A percentile compares a stretch with the other conserved stretches of the same genome.
These are phyloP conservation scores for Anser cygnoides DNA, from an alignment of 2,113 vertebrate species.

Conservation along the genomic window DNA sequence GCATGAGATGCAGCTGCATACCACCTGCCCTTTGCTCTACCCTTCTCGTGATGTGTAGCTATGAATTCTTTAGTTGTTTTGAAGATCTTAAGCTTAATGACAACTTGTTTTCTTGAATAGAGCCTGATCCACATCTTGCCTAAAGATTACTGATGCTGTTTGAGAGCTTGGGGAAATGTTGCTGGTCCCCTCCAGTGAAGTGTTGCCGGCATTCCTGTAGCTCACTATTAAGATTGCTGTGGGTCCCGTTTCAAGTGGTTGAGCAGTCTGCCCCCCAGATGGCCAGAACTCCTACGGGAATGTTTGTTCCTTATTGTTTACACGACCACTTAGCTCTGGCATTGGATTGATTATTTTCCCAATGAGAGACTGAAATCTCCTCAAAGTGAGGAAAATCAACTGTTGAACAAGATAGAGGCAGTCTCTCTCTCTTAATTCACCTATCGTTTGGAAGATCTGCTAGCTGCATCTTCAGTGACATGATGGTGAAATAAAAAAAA, in stretches of 20 bases:
- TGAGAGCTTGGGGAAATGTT: conserved; percentile 10
- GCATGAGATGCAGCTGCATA: conserved; percentile 53
- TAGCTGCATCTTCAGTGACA: background rate
- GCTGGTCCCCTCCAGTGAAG: conserved; percentile 36
- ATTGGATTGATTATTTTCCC: conserved; percentile 25
- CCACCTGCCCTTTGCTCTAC: conserved; percentile 59
- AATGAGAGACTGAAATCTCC: background rate
- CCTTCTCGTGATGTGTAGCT: conserved; percentile 30
- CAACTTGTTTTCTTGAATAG: conserved; percentile 56
- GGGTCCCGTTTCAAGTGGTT: conserved; percentile 59
- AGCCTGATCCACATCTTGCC: conserved; percentile 58
- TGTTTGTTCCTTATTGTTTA: conserved; percentile 53
- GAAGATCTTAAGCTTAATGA: conserved; percentile 72
- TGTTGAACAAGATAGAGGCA: background rate
- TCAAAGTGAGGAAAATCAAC: background rate
- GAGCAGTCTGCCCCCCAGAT: conserved; percentile 63
- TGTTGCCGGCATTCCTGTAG: background rate
- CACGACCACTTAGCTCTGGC: conserved; percentile 34
- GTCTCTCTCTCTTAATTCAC: background rate
- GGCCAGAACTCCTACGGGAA: conserved; percentile 41
- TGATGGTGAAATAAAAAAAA: background rate
- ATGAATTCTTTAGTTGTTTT: conserved; percentile 61
- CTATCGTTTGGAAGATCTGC: background rate
- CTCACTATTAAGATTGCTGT: conserved; percentile 24
- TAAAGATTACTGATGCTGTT: conserved; percentile 64